A percentile compares a stretch with the other conserved stretches of the same genome.
phyloP scores from a whole-genome alignment of 2,113 vertebrate species.

The Dascyllus trimaculatus region DNA sequence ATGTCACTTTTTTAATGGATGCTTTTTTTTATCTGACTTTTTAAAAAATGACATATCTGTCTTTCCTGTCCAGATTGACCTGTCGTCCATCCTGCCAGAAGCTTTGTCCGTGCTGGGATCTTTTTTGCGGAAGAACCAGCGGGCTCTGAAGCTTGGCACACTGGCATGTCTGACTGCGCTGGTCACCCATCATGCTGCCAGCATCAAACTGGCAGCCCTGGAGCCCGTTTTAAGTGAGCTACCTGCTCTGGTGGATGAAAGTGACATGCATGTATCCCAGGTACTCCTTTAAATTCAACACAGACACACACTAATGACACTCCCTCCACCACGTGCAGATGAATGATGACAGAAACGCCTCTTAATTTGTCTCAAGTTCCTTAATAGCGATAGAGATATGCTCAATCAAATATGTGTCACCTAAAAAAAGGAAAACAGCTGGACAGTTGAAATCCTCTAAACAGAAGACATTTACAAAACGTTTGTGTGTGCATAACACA shows the following conservation, averaged over 20 bases:
- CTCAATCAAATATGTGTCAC: too few relatives aligned
- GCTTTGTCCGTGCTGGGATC: slow-evolving; percentile 90
- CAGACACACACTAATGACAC: neutral
- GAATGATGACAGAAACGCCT: too few relatives aligned
- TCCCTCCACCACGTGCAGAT: neutral
- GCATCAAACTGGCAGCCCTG: slow-evolving; percentile 86
- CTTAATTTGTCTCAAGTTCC: too few relatives aligned
- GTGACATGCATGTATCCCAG: slow-evolving; percentile 95
- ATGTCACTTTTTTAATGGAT: rapidly evolving
- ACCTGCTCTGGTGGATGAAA: slow-evolving; percentile 90
- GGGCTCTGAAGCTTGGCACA: slow-evolving; percentile 89
- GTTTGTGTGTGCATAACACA: too few relatives aligned
- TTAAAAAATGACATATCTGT: neutral
- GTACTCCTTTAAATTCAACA: slow-evolving; percentile 54
- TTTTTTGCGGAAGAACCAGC: slow-evolving; percentile 94
- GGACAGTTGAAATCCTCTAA: too few relatives aligned
- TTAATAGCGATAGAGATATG: too few relatives aligned
- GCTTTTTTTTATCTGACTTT: neutral
- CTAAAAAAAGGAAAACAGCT: too few relatives aligned
- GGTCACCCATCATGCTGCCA: slow-evolving; percentile 87
- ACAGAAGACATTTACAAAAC: too few relatives aligned
- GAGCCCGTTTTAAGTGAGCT: slow-evolving; percentile 88
- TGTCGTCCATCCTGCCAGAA: slow-evolving; percentile 89
- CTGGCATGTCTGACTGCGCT: slow-evolving; percentile 89
- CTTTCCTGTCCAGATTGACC: slow-evolving; percentile 76